These are phyloP conservation scores for Hypena proboscidalis DNA, from an alignment of 2,888 invertebrate species.

Conservation along the genomic window DNA sequence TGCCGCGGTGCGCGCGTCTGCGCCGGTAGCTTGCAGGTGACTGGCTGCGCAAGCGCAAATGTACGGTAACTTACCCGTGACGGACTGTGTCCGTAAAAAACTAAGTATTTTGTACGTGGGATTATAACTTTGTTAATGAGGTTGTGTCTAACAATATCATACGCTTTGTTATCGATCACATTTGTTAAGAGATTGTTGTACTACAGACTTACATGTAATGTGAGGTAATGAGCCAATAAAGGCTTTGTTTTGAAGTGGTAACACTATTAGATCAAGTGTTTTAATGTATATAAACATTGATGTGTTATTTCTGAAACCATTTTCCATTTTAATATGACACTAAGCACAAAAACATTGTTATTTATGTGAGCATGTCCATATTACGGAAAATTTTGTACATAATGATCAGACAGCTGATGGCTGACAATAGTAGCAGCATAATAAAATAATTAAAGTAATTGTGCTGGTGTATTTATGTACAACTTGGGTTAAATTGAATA, in stretches of 20 bases:
- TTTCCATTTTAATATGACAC: background rate
- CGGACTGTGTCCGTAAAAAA: conserved; percentile 54
- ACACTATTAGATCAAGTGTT: conserved; percentile 5
- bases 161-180: conserved; percentile 18
- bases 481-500: no score
- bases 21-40: conserved; percentile 78
- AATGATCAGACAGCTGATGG: no score
- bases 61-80: conserved; percentile 65
- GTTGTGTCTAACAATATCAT: conserved; percentile 26
- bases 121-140: conserved; percentile 43
- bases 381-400: no score
- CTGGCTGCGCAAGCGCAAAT: conserved; percentile 64
- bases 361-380: no score
- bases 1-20: conserved; percentile 64
- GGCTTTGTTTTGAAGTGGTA: background rate
- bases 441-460: conserved; percentile 1
- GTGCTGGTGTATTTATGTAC: no score
- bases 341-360: no score
- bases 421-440: background rate
- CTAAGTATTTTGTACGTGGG: conserved; percentile 65
- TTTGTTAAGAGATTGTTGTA: conserved; percentile 24
- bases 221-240: conserved; percentile 1
- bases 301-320: background rate
- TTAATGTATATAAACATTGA: conserved; percentile 1
- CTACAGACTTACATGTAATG: conserved; percentile 10